Conservation (phyloP, 2,113 vertebrate genomes). For the Eolophus roseicapilla region DNA sequence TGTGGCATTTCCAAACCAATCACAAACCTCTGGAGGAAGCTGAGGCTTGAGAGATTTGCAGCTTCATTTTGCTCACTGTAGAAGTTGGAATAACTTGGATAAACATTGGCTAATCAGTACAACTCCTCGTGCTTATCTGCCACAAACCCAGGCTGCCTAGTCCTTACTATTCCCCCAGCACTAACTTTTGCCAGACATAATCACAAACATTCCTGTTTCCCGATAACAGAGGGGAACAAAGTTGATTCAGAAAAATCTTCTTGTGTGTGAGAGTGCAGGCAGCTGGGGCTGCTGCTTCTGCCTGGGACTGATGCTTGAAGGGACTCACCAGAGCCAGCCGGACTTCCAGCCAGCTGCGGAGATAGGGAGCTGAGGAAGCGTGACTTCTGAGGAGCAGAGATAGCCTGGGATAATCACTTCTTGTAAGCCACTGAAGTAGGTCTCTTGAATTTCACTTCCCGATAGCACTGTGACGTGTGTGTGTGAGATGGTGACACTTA, state of each 20-base stretch:
- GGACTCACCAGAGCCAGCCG: background rate
- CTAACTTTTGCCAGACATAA: slow-evolving; percentile 17
- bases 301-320: background rate
- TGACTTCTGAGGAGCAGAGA: background rate
- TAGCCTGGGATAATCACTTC: background rate
- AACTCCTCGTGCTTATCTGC: slow-evolving; percentile 25
- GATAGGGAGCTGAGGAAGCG: background rate
- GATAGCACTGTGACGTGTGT: background rate
- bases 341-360: background rate
- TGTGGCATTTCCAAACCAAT: background rate
- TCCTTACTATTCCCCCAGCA: background rate
- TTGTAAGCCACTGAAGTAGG: background rate
- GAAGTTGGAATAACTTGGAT: slow-evolving; percentile 29
- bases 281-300: background rate
- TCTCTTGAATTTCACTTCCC: background rate
- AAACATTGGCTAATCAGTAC: slow-evolving; percentile 24
- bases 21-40: background rate
- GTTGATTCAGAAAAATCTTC: background rate
- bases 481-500: background rate
- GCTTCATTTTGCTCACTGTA: background rate
- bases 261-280: background rate
- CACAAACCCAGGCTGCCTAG: background rate
- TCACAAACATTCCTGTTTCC: slow-evolving; percentile 26
- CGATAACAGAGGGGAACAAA: slow-evolving; percentile 16
- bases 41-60: background rate